Conservation (phyloP, 1,140 invertebrate species). For the Drosophila guanche region DNA sequence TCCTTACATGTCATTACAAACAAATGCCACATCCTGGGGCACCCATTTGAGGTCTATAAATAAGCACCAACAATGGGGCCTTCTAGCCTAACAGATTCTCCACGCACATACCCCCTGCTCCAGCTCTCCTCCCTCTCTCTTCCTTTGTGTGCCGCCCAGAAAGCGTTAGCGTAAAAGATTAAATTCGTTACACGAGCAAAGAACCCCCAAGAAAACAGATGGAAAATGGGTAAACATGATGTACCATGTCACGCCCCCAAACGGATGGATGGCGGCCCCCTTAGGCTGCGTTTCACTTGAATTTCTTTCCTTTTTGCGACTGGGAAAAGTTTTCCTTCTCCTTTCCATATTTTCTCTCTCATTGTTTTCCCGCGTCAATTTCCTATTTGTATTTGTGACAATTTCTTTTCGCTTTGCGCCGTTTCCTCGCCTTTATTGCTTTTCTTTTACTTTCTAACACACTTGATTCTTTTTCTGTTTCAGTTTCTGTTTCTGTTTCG, state of each 20-base stretch:
- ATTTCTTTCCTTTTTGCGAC: conserved; percentile 13
- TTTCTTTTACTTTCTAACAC: conserved; percentile 59
- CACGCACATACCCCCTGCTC: conserved; percentile 2
- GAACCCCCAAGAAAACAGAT: conserved; percentile 2
- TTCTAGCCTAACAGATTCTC: conserved; percentile 48
- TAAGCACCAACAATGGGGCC: conserved; percentile 63
- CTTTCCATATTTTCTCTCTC: conserved; percentile 44
- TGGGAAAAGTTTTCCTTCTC: conserved; percentile 38
- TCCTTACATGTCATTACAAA: conserved; percentile 57
- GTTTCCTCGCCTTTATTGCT: conserved; percentile 71
- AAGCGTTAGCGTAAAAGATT: conserved; percentile 70
- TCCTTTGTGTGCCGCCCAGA: conserved; percentile 8
- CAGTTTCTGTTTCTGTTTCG: conserved; percentile 4
- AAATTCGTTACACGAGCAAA: conserved; percentile 57
- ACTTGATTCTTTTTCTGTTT: conserved; percentile 34
- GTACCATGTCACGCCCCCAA: conserved; percentile 17
- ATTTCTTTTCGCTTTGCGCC: conserved; percentile 72
- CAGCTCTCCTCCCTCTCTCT: neutral
- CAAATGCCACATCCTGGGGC: conserved; percentile 58
- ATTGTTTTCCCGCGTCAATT: conserved; percentile 69
- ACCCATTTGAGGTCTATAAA: conserved; percentile 74
- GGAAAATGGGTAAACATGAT: conserved; percentile 40
- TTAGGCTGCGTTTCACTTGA: conserved; percentile 16
- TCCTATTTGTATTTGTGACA: conserved; percentile 76
- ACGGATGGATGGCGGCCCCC: neutral